Evolutionary conservation across 2,888 invertebrate genomes (phyloP), one percentile per base, ranked within the genome.

Genomic region (Cotesia congregata): DNA sequence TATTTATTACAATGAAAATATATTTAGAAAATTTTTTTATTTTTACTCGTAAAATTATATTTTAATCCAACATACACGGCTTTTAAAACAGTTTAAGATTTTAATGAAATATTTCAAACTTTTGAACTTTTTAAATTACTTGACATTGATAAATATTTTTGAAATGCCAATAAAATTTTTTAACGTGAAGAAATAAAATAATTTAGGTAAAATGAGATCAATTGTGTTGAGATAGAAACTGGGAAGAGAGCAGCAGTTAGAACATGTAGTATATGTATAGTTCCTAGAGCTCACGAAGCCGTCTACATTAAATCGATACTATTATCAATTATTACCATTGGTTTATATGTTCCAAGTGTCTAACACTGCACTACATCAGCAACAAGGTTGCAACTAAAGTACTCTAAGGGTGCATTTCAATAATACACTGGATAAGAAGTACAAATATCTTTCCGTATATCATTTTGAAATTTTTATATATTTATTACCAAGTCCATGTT

Each of bases 301-400:
- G 65, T 65, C 50, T 12, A 50, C 50, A 7, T 50, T 50, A 38
- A 65, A 65, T 65, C 65, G 65, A 65, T 65, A 65, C 6, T 65
- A 65, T 65, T 65, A 65, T 65, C 65, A 65, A 65, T 65, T 65
- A 65, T 65, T 65, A 65, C 38, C 65, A 38, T 65, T 30, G 65
- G 7, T 65, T 6, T 38, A 65, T 30, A 20, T 12, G 17, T 65
- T 12, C 6, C 65, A 65, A 62, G 62, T 17, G 30, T 30, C 30
- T 65, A 65, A 30, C 9, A 30, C 12, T 50, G 12, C 12, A 50
- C 50, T 50, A 50, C 50, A 50, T 50, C 12, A 30, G 12, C 50
- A 50, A 50, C 50, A 50, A 50, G 50, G 50, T 50, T 50, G 50
- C 12, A 50, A 9, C 50, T 50, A 50, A 50, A 50, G 6, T 50